Evolutionary conservation across 2,888 invertebrate genomes (phyloP), one percentile per base, ranked within the genome.

Genomic region (Xanthia togata): DNA sequence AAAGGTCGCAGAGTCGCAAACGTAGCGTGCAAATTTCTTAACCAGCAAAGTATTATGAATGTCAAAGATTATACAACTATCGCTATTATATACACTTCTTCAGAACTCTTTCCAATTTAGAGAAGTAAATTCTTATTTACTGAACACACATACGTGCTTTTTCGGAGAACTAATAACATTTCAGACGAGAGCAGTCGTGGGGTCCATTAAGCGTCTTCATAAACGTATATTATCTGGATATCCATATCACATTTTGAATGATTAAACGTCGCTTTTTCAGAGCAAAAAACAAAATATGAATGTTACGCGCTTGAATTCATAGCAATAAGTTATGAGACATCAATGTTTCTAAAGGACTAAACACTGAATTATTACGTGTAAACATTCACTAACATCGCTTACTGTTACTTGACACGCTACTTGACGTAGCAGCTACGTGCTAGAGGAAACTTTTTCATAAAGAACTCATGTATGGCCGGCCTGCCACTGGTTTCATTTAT

Each of bases 321-420:
- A 38, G 41, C 63, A 62, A 69, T 62, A 72, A 67, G 26, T 79
- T 65, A 69, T 53, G 44, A 63, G 31, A 59, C 41, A 47, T 67
- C 31, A 47, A 81, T 50, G 47, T 57, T 81, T 80, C 41, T 84
- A 50, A 59, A 57, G 62, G 38, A 75, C 65, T 69, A 76, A 72
- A 82, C 60, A 69, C 60, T 76, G 23, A 69, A 82, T 72, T 65
- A 65, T 76, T n/a, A 81, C 65, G 62, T 82, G 82, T 85, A 53
- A 76, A 70, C 44, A 75, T 62, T 62, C 31, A 41, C 47, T 59
- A 17, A 41, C 63, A 60, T 60, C 35, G 68, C n/a, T 57, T 26
- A 81, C 17, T 62, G 62, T 65, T 41, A 38, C 35, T 59, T 44
- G 76, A 67, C 76, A 82, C 71, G 85, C 71, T 67, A 75, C 38